Conservation (phyloP, 2,888 invertebrate species). For the Pammene aurita region DNA sequence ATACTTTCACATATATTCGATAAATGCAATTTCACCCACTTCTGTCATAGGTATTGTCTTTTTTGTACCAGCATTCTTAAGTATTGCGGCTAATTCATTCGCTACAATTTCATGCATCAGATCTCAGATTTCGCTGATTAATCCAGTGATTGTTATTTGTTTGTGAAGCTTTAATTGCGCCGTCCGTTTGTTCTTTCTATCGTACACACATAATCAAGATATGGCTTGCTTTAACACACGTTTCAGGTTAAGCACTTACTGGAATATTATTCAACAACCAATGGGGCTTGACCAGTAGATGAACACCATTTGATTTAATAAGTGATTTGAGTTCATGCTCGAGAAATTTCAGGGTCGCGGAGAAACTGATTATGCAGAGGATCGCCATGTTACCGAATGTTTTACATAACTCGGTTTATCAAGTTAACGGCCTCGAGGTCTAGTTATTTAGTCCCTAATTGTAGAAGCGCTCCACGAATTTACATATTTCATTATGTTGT, state of each 20-base stretch:
- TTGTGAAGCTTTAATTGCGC: conserved; percentile 24
- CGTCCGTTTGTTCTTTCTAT: background rate
- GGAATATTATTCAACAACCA: conserved; percentile 11
- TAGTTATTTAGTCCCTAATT: conserved; percentile 19
- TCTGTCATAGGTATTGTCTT: conserved; percentile 52
- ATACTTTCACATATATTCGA: conserved; percentile 73
- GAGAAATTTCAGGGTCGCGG: conserved; percentile 4
- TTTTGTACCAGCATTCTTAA: conserved; percentile 32
- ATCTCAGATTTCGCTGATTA: conserved; percentile 31
- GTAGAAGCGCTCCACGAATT: conserved; percentile 3
- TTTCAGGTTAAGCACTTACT: background rate
- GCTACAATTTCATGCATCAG: conserved; percentile 21
- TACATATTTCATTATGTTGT: conserved; percentile 23
- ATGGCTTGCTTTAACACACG: background rate
- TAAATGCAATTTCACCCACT: conserved; percentile 67
- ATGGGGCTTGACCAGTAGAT: conserved; percentile 13
- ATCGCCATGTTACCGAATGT: conserved; percentile 19
- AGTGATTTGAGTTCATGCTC: conserved; percentile 22
- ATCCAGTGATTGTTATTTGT: conserved; percentile 18
- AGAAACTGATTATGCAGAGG: conserved; percentile 19
- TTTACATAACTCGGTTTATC: conserved; percentile 33
- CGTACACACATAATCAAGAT: no score
- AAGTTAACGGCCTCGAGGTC: conserved; percentile 25
- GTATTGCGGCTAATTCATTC: conserved; percentile 32
- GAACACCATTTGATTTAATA: conserved; percentile 20